Evolutionary conservation across 1,140 invertebrate genomes (phyloP).

Genomic region (Anadara kagoshimensis): DNA sequence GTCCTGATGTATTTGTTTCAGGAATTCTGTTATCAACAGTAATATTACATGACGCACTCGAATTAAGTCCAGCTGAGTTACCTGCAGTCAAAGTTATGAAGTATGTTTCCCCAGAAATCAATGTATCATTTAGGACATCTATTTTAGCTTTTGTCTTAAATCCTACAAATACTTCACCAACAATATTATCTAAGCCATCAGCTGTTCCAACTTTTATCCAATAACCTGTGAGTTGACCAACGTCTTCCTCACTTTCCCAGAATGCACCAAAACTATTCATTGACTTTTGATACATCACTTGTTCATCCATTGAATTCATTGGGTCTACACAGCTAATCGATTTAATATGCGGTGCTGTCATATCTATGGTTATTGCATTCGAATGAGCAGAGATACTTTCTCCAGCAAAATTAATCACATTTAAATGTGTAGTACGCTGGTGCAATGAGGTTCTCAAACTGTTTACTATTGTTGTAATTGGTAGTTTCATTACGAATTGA

Average conservation of each 20-base stretch:
- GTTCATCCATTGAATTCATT: conserved; percentile 32
- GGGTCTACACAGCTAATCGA: conserved; percentile 46
- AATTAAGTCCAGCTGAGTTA: conserved; percentile 35
- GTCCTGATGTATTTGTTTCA: no score
- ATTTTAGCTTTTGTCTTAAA: conserved; percentile 30
- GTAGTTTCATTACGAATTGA: no score
- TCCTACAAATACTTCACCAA: no score
- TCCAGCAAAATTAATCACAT: conserved; percentile 43
- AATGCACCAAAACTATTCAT: conserved; percentile 43
- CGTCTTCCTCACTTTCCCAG: conserved; percentile 42
- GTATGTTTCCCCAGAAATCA: conserved; percentile 23
- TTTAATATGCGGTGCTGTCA: conserved; percentile 33
- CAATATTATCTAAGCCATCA: no score
- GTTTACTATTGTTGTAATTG: no score
- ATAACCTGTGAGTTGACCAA: conserved; percentile 29
- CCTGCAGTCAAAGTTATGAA: conserved; percentile 31
- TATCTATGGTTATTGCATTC: conserved; percentile 44
- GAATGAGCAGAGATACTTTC: conserved; percentile 26
- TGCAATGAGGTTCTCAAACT: no score
- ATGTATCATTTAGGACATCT: conserved; percentile 1
- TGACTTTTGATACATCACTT: conserved; percentile 29
- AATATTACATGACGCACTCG: conserved; percentile 38
- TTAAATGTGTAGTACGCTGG: conserved; percentile 42
- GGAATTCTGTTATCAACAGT: conserved; percentile 40
- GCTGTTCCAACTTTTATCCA: conserved; percentile 26